Evolutionary conservation across 1,140 invertebrate genomes (phyloP).

Genomic region (Spodoptera litura): DNA sequence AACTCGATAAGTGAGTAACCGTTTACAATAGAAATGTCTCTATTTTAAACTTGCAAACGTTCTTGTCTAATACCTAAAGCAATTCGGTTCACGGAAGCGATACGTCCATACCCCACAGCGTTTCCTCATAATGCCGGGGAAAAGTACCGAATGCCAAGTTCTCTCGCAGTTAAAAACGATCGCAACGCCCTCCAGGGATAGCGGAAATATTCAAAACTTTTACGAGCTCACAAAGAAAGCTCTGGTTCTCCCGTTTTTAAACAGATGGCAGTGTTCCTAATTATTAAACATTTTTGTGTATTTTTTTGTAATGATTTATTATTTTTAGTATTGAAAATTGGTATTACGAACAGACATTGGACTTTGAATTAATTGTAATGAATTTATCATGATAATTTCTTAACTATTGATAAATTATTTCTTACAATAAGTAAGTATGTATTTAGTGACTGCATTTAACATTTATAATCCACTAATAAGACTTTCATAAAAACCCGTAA

Average conservation of each 20-base stretch:
- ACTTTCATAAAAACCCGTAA: too few species aligned
- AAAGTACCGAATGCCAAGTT: not conserved
- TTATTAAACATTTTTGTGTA: not conserved
- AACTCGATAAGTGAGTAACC: too few species aligned
- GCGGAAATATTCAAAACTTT: conserved; percentile 58
- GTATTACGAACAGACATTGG: not conserved
- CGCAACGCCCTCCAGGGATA: conserved; percentile 58
- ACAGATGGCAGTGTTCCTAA: conserved; percentile 68
- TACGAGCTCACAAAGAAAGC: conserved; percentile 58
- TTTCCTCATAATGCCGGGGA: conserved; percentile 29
- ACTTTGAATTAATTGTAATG: not conserved
- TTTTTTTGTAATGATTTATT: not conserved
- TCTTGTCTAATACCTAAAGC: not conserved
- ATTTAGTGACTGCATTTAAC: too few species aligned
- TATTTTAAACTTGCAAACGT: not conserved
- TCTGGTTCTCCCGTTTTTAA: conserved; percentile 54
- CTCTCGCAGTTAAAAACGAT: conserved; percentile 37
- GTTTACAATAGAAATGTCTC: too few species aligned
- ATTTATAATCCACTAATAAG: too few species aligned
- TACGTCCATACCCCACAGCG: conserved; percentile 1
- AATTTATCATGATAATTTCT: too few species aligned
- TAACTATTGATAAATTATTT: not conserved
- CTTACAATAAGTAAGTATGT: too few species aligned
- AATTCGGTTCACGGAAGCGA: not conserved
- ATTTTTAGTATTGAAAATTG: not conserved